These are phyloP conservation scores for Gallinago undulata DNA, from an alignment of 2,113 vertebrate genomes.

Conservation along the genomic window DNA sequence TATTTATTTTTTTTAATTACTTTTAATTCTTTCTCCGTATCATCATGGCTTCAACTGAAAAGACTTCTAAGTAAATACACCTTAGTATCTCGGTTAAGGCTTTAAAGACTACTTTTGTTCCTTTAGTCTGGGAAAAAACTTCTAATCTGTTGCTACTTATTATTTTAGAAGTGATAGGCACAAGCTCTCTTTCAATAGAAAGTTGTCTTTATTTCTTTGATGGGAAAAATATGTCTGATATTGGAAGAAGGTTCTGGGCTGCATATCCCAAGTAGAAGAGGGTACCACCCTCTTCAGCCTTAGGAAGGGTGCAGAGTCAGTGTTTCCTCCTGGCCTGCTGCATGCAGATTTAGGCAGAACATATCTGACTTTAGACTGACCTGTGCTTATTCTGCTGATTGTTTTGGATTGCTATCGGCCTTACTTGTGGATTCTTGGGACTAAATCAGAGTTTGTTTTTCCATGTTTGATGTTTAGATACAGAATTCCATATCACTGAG, in stretches of 20 bases:
- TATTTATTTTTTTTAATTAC: background rate
- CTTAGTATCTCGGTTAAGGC: background rate
- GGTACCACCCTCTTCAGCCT: background rate
- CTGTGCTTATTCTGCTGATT: background rate
- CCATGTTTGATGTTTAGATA: background rate
- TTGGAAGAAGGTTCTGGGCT: background rate
- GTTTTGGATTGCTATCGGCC: background rate
- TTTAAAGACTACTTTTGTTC: background rate
- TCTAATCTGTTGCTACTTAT: background rate
- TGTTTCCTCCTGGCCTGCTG: background rate
- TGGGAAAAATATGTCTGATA: background rate
- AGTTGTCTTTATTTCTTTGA: fast-evolving
- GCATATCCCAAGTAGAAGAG: background rate
- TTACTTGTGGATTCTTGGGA: background rate
- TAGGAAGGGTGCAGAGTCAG: background rate
- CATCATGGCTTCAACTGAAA: background rate
- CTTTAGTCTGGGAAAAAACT: background rate
- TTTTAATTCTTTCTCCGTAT: background rate
- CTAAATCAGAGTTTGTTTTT: background rate
- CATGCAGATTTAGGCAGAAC: background rate
- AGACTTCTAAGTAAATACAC: background rate
- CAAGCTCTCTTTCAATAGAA: background rate
- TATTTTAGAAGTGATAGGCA: background rate
- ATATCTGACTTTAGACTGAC: background rate
- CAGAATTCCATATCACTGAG: background rate